phyloP scores from a whole-genome alignment of 2,797 vertebrate genomes.

The Corythornis leucogaster region DNA sequence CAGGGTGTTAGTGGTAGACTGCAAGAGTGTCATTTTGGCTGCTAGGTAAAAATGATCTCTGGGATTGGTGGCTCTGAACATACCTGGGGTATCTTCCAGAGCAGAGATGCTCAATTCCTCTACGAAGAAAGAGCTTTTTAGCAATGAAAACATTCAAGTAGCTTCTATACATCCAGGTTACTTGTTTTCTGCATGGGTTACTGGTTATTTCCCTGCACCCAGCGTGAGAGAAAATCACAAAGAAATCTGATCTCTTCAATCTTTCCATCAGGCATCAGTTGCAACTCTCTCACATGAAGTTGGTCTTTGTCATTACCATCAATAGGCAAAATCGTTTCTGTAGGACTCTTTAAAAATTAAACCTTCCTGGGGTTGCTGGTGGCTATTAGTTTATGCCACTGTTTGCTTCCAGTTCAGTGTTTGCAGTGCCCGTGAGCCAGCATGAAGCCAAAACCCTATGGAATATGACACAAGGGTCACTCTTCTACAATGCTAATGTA shows the following conservation, averaged over 20 bases:
- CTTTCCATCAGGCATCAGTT: not conserved
- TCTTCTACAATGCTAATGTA: constrained; percentile 22
- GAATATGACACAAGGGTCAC: not conserved
- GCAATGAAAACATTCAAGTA: constrained; percentile 6
- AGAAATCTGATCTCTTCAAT: constrained; percentile 5
- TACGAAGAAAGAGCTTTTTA: not conserved
- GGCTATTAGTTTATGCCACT: not conserved
- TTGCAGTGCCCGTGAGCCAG: not conserved
- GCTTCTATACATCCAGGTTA: not conserved
- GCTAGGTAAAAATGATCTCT: constrained; percentile 50
- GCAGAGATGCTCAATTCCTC: constrained; percentile 14
- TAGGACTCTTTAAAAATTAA: not conserved
- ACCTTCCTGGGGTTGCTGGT: not conserved
- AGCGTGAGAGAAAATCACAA: constrained; percentile 23
- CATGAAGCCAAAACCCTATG: constrained; percentile 14
- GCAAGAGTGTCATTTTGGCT: constrained; percentile 58
- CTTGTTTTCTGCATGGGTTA: constrained; percentile 12
- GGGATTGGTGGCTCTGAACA: constrained; percentile 34
- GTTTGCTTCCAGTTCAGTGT: not conserved
- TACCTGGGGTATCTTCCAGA: constrained; percentile 32
- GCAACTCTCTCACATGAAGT: not conserved
- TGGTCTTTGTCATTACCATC: not conserved
- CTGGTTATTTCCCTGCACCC: constrained; percentile 11
- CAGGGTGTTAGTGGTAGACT: constrained; percentile 12
- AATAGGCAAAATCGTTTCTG: not conserved